These are phyloP conservation scores for Muricea muricata DNA, from an alignment of 92 coral and sea anemone genomes.

Conservation along the genomic window DNA sequence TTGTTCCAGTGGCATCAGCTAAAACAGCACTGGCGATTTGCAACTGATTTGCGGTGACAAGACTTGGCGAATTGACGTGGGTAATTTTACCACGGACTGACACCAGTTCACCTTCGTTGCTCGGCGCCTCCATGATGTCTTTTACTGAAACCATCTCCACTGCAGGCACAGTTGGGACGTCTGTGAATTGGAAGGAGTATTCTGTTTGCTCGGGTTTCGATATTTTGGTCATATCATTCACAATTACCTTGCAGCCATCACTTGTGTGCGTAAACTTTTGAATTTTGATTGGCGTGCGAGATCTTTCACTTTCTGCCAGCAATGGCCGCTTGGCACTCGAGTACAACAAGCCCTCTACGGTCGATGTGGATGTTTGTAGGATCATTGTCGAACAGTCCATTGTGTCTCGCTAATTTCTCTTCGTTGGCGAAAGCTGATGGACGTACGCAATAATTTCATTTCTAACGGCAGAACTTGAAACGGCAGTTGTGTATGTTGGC, in stretches of 20 bases:
- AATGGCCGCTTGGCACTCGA: constrained; percentile 23
- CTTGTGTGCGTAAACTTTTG: constrained; percentile 44
- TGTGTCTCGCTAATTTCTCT: constrained; percentile 22
- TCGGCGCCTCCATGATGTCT: not conserved
- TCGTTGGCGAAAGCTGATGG: constrained; percentile 34
- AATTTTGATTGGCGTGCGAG: constrained; percentile 33
- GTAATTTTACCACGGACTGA: constrained; percentile 8
- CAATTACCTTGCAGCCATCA: constrained; percentile 57
- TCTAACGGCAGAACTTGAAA: not conserved
- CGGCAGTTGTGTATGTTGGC: not conserved
- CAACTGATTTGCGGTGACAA: constrained; percentile 12
- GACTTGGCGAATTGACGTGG: not conserved
- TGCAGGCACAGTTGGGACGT: constrained; percentile 31
- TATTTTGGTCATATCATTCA: constrained; percentile 58
- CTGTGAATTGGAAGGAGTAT: constrained; percentile 54
- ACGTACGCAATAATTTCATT: constrained; percentile 29
- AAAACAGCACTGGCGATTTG: constrained; percentile 21
- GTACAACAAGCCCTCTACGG: constrained; percentile 40
- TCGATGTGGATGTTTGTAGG: constrained; percentile 22
- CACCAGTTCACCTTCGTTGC: not conserved
- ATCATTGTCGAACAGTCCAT: constrained; percentile 17
- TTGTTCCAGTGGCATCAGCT: constrained; percentile 34
- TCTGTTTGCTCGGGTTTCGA: constrained; percentile 49
- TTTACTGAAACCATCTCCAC: not conserved
- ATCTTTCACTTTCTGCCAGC: constrained; percentile 14